Evolutionary conservation across 2,888 invertebrate species (phyloP).

Genomic region (Polyploca ridens): DNA sequence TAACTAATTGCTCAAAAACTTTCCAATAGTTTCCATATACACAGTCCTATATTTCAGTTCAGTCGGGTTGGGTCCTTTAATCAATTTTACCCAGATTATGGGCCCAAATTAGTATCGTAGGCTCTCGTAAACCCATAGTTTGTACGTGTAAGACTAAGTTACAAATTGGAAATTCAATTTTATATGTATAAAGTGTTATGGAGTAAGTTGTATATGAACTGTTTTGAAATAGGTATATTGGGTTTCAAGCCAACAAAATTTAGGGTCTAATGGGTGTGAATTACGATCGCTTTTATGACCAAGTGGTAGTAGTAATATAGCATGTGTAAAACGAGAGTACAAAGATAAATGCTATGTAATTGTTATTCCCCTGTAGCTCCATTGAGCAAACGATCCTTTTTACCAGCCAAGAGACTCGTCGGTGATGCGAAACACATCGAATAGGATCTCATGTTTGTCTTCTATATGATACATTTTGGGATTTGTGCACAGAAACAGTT

Average conservation of each 20-base stretch:
- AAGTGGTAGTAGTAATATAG: too few relatives aligned
- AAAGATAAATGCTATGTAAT: too few relatives aligned
- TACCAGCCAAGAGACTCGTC: too few relatives aligned
- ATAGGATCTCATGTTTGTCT: too few relatives aligned
- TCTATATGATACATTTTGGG: too few relatives aligned
- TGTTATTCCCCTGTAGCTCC: too few relatives aligned
- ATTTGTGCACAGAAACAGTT: too few relatives aligned
- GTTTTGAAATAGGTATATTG: neutral
- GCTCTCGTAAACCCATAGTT: neutral
- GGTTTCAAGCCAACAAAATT: neutral
- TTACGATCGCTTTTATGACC: neutral
- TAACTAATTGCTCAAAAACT: constrained; percentile 24
- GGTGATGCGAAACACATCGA: too few relatives aligned
- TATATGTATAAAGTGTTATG: constrained; percentile 4
- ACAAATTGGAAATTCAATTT: constrained; percentile 7
- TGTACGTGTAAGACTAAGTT: constrained; percentile 4
- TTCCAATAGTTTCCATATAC: constrained; percentile 15
- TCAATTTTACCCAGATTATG: constrained; percentile 26
- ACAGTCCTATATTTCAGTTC: constrained; percentile 7
- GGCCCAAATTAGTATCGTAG: constrained; percentile 4
- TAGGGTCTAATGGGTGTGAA: neutral
- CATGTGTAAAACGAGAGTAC: too few relatives aligned
- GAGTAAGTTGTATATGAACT: neutral
- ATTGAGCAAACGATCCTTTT: too few relatives aligned
- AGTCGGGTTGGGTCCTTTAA: constrained; percentile 25